Base-by-base conservation (phyloP, 2,888 invertebrate species). In the Timema cristinae region DNA sequence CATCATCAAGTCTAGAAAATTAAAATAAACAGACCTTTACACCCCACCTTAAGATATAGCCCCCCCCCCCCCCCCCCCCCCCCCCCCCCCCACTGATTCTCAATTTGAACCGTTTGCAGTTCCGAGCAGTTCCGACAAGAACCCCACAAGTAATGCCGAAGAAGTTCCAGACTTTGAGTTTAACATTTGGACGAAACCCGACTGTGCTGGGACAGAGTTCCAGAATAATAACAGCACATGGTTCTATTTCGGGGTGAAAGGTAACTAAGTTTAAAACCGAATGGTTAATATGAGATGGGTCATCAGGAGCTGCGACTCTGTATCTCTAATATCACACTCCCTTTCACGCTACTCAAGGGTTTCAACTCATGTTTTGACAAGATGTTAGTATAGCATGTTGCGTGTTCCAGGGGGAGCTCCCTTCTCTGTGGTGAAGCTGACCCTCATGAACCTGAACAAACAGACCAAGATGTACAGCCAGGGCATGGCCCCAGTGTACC, bases 381-480 rank as follows among this genome's bases (percentile, higher is more conserved):
- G 15, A 67, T 7, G 50, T 50, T 52, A 68, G 51, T 15, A 50
- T 67, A 56, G 32, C 32, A 32, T 2, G 32, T 32, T 32, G 32
- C 32, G 32, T 32, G 32, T 32, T 32, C 52, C 76, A 85, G 85
- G 84, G 72, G 83, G 82, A 59, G 82, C 84, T 76, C 83, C 88
- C 50, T 85, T 84, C 75, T 80, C 85, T 68, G 80, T 86, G 78
- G 88, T 94, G 77, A 91, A 91, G 81, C 85, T 96, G 76, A 95
- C 94, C 82, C 85, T 96, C 72, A 89, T 94, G 80, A 95, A 95
- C 83, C 83, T 96, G 76, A 96, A 96, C 83, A 90, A 92, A 77
- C 95, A 96, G 84, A 90, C 91, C 70, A 95, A 94, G 83, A 90
- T 96, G 86, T 96, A 91, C 81, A 91, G 91, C 79, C 94, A 95